Conservation (phyloP, 2,113 vertebrate genomes). For the Rhipidura dahli region DNA sequence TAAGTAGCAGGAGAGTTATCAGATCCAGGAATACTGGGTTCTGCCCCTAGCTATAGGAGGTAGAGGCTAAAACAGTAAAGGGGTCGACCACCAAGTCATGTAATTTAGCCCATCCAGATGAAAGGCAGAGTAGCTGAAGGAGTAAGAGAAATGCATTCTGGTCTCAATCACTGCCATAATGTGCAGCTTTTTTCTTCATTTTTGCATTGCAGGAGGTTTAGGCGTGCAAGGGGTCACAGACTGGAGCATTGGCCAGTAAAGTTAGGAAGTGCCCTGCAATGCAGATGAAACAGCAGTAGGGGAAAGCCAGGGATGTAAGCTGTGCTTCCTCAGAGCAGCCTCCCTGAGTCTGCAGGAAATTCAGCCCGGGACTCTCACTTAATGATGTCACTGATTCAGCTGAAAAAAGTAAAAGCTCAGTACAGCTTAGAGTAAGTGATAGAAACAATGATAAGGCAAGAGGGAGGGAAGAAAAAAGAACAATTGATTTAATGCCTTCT, state of each 20-base stretch:
- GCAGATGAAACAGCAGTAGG: not conserved
- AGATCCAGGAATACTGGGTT: not conserved
- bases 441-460: constrained; percentile 30
- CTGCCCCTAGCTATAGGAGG: not conserved
- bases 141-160: not conserved
- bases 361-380: not conserved
- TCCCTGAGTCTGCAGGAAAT: not conserved
- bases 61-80: not conserved
- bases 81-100: accelerated
- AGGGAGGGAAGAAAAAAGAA: constrained; percentile 9
- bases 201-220: not conserved
- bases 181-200: not conserved
- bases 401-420: constrained; percentile 10
- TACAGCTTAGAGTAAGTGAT: not conserved
- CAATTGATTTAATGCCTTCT: constrained; percentile 50
- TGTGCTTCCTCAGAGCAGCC: not conserved
- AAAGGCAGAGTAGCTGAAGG: not conserved
- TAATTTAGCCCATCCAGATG: not conserved
- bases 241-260: not conserved
- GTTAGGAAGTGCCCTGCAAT: not conserved
- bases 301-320: not conserved
- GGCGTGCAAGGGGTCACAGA: not conserved
- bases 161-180: not conserved
- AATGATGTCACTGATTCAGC: not conserved
- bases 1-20: not conserved